Conservation (phyloP, 2,888 invertebrate genomes). For the Aphidius colemani region DNA sequence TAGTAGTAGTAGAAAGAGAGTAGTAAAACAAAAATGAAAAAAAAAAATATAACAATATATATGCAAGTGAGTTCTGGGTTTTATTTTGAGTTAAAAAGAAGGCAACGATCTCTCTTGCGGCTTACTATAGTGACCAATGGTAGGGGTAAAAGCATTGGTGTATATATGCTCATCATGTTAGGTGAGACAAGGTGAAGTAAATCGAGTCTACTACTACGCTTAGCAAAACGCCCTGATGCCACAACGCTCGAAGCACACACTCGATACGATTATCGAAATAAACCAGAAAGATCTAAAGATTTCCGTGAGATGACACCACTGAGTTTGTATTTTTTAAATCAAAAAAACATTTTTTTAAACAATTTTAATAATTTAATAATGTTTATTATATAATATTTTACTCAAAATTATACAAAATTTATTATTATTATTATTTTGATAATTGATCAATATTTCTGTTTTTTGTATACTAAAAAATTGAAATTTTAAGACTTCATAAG, state of each 20-base stretch:
- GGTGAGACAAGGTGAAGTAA: conserved; percentile 25
- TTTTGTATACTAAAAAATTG: no score
- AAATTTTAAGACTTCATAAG: no score
- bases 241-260: conserved; percentile 16
- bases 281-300: conserved; percentile 43
- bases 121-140: conserved; percentile 20
- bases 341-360: no score
- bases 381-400: conserved; percentile 29
- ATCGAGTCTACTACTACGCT: conserved; percentile 28
- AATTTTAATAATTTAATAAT: no score
- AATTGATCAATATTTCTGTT: no score
- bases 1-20: conserved; percentile 35
- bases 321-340: conserved; percentile 31
- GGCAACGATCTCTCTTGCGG: conserved; percentile 9
- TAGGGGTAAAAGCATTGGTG: conserved; percentile 31
- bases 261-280: conserved; percentile 12
- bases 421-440: no score
- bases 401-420: no score
- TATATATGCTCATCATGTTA: conserved; percentile 12
- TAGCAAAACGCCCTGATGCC: conserved; percentile 34
- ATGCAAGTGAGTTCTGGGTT: background rate
- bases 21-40: conserved; percentile 18
- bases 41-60: background rate
- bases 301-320: conserved; percentile 58
- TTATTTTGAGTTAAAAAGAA: conserved; percentile 5